Evolutionary conservation across 1,140 invertebrate genomes (phyloP), one percentile per base, ranked within the genome.

Genomic region (Drosophila persimilis): DNA sequence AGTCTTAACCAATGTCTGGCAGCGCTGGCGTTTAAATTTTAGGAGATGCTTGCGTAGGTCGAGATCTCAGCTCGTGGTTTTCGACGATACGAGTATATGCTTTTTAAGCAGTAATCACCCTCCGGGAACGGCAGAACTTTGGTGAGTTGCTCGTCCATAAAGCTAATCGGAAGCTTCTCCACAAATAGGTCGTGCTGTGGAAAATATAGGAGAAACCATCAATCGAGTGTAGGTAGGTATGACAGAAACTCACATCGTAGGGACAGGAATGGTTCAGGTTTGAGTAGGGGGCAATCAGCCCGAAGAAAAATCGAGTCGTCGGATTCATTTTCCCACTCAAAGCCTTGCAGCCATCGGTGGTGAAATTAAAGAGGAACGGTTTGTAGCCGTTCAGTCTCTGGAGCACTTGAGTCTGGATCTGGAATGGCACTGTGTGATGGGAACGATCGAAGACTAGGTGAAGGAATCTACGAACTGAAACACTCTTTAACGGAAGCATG

Each of bases 201-300:
- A n/a, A 15, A 52, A 29, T 51, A 35, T 3, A 51, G 8, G 6
- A 17, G 8, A 15, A 22, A 15, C 3, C 29, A 31, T 8, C 29
- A 31, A 1, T 31, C 29, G 29, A 31, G 7, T 2, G 1, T 3
- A 13, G n/a, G 39, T 44, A 56, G 8, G n/a, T 20, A 20, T 6
- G 8, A 44, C 44, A 13, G 41, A 46, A 58, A 55, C 69, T 60
- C 26, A 72, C 69, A 58, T 52, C 48, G 7, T 55, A 66, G 0
- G 69, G 62, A 20, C 69, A 72, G 2, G 50, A 29, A 24, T 71
- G 67, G 15, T 48, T 47, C 3, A 71, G 4, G 22, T 71, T 64
- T n/a, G 60, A 53, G 17, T 48, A 71, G 3, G 47, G 17, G 8
- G 8, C 35, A 35, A 58, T 17, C 1, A 71, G 15, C 8, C 31